Base-by-base conservation (phyloP, 2,888 invertebrate genomes). In the Leptarthrus brevirostris region DNA sequence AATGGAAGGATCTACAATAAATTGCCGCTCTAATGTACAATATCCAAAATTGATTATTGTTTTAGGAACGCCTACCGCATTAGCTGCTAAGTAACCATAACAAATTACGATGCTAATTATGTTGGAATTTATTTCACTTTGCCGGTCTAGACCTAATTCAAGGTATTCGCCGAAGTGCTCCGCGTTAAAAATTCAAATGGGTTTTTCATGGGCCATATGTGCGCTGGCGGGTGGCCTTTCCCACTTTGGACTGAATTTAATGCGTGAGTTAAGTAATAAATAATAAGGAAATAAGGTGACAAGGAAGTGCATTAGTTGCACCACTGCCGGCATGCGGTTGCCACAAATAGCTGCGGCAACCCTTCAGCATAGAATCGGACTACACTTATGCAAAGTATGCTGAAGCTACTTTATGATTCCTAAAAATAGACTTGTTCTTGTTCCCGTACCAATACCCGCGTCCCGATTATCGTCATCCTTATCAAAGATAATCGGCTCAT, bases 401-500 rank as follows among this genome's bases (percentile, higher is more conserved):
- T 40, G 40, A 6, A 40, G 40, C 64, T 36, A 58, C 36, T 36
- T 58, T 58, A 58, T 36, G 56, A 20, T 47, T 44, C 64, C 64
- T 64, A 64, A 64, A 64, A 64, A 64, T 64, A 64, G 47, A 64
- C 24, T 44, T 26, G 44, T 26, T 40, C 24, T 44, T 26, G 44
- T 26, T 40, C 10, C 2, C 14, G 12, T 4, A 16, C 18, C 20
- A 49, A 30, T 56, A 10, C 58, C 18, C 5, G n/a, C 16, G 24
- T 54, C 20, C 18, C 5, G 18, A 12, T n/a, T 26, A 18, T 69
- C 52, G 6, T 66, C 70, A 44, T 47, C 54, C 70, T 71, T 71
- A 71, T 71, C 70, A 53, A 36, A 71, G 54, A 71, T 71, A 71
- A 71, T 71, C 70, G 54, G 54, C 54, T 71, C 70, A 53, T 54